These are phyloP conservation scores for Nyctalus aviator DNA, from an alignment of 2,797 vertebrate genomes.

Conservation along the genomic window DNA sequence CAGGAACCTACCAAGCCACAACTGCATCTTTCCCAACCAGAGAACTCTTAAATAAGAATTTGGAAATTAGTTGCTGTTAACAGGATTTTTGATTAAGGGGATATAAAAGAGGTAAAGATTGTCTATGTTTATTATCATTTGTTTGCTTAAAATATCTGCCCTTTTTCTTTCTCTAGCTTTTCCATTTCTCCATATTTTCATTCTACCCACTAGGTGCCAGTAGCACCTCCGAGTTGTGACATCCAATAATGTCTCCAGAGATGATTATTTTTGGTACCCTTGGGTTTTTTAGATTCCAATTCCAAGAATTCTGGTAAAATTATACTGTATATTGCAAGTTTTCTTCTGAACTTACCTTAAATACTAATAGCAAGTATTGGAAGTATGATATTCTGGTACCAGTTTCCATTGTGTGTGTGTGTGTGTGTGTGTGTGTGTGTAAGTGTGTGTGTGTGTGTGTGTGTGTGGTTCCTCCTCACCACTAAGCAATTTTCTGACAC, in stretches of 20 bases:
- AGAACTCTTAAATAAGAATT: not conserved
- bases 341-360: not conserved
- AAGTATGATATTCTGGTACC: not conserved
- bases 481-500: not conserved
- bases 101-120: not conserved
- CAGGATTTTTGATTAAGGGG: not conserved
- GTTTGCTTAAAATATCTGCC: not conserved
- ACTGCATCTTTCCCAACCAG: not conserved
- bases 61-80: not conserved
- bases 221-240: not conserved
- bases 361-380: not conserved
- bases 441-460: not conserved
- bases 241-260: not conserved
- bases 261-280: not conserved
- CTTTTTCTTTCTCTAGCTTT: not conserved
- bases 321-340: not conserved
- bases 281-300: not conserved
- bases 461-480: not conserved
- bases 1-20: not conserved
- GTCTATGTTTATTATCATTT: not conserved
- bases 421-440: not conserved
- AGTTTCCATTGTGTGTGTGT: not conserved
- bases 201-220: not conserved
- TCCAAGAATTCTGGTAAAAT: not conserved
- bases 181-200: not conserved